Conservation (phyloP, 2,113 vertebrate species). For the Ibidorhyncha struthersii region DNA sequence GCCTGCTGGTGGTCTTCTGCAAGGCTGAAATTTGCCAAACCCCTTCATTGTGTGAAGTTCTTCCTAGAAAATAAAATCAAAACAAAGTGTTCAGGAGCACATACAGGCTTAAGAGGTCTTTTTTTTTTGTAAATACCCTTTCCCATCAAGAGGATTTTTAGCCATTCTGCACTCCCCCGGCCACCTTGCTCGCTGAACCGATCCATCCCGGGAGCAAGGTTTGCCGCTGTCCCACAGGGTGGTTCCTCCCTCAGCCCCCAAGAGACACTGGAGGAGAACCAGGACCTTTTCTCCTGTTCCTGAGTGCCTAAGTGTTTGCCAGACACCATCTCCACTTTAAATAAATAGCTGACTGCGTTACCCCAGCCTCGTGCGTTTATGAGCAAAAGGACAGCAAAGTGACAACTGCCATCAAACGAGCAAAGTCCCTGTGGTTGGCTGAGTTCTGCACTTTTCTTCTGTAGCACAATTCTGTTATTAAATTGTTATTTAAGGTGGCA, state of each 20-base stretch:
- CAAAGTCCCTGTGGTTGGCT: too few species aligned
- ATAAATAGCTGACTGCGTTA: background rate
- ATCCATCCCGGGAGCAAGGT: background rate
- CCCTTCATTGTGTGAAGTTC: background rate
- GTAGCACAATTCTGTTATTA: background rate
- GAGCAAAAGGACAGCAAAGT: background rate
- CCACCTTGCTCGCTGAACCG: background rate
- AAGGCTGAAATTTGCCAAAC: background rate
- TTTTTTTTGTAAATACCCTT: background rate
- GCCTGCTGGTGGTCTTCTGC: background rate
- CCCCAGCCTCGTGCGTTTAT: background rate
- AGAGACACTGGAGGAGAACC: background rate
- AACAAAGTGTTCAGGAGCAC: background rate
- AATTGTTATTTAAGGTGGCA: background rate
- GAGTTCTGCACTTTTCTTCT: background rate
- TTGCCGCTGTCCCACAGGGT: background rate
- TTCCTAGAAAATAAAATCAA: background rate
- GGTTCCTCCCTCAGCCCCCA: background rate
- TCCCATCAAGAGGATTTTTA: too few species aligned
- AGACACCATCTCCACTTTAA: background rate
- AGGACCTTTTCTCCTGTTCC: background rate
- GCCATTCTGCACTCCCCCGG: background rate
- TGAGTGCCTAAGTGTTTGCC: background rate
- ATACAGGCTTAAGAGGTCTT: fast-evolving
- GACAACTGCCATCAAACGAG: background rate